Evolutionary conservation across 2,888 invertebrate genomes (phyloP).

Genomic region (Rhagonycha lutea): DNA sequence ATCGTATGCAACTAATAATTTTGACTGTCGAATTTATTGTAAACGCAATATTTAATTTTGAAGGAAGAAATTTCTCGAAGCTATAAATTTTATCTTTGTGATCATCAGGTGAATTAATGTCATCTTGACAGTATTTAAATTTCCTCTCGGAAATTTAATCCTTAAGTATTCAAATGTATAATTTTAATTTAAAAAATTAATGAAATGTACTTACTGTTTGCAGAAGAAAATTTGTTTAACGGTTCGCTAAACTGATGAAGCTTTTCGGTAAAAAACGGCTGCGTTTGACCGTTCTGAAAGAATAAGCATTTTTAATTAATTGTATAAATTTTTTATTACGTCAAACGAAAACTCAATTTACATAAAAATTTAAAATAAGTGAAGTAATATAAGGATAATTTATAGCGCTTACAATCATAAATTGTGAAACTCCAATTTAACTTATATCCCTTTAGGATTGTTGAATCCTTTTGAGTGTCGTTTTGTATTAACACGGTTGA

Average conservation of each 20-base stretch:
- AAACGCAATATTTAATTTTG: neutral
- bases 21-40: neutral
- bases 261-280: constrained; percentile 57
- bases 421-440: neutral
- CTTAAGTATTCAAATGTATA: neutral
- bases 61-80: neutral
- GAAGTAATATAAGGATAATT: neutral
- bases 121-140: neutral
- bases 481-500: neutral
- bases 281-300: constrained; percentile 55
- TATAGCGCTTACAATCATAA: neutral
- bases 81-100: neutral
- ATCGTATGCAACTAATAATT: neutral
- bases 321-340: neutral
- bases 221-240: constrained; percentile 57
- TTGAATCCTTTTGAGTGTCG: neutral
- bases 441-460: neutral
- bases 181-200: neutral
- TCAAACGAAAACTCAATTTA: neutral
- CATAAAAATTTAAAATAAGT: neutral
- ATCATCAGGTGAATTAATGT: neutral
- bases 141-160: neutral
- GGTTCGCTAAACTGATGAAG: constrained; percentile 59
- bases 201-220: constrained; percentile 54
- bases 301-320: constrained; percentile 19